Evolutionary conservation across 1,140 invertebrate genomes (phyloP), one percentile per base, ranked within the genome.

Genomic region (Cydia splendana): DNA sequence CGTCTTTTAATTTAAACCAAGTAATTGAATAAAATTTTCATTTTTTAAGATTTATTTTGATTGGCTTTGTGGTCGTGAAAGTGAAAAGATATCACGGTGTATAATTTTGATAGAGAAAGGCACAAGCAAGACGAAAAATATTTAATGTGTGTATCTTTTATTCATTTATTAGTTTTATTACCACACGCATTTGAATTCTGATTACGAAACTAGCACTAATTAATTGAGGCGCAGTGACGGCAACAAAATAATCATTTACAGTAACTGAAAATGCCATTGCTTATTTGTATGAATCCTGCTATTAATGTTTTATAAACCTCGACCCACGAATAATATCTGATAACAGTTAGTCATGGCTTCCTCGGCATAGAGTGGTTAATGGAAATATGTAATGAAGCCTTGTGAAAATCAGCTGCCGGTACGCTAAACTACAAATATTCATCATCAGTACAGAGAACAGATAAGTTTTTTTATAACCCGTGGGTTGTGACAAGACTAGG

Each of bases 31-130:
- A 87, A 86, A 5, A 20, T 30, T 48, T 83, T 78, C 88, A 83
- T 84, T 88, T 82, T 88, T 87, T 83, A 82, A 85, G 83, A 89
- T 88, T 84, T 30, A 75, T 75, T 65, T 69, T 88, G 87, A 91
- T 88, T 90, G 89, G 87, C 84, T 86, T 84, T 84, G 84, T 84
- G 83, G 84, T 82, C 84, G 88, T 85, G 89, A 92, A 90, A 91
- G 89, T 89, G 80, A 89, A 88, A 85, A 89, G 81, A 84, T 87
- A 87, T 89, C 85, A 91, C 89, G 91, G 85, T 87, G 86, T 88
- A 79, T 88, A 85, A 87, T 87, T 89, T 84, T 80, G 81, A 88
- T 81, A 82, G 90, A 89, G 89, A 92, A 91, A 90, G 87, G 83
- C 83, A 77, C 74, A 71, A 4, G 34, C 7, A n/a, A 62, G 20